Percentiles rank a stretch among this genome's conserved stretches.
Conservation (phyloP, 2,797 vertebrate genomes). For the Bryconaethiops microstoma region DNA sequence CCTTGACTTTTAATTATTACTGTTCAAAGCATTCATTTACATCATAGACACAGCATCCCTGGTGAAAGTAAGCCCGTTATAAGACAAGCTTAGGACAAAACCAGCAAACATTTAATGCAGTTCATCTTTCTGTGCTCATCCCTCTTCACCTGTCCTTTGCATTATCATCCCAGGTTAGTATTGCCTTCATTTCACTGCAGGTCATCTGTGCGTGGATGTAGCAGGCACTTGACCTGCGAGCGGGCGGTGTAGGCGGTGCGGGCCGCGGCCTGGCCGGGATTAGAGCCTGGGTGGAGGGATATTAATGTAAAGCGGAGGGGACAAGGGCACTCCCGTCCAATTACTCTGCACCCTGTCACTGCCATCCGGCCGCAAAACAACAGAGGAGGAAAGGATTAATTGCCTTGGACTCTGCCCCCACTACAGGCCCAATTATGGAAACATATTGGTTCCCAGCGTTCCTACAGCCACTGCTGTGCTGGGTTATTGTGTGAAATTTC, state of each 20-base stretch:
- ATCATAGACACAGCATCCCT: neutral
- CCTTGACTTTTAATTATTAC: neutral
- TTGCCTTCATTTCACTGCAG: slow-evolving; percentile 66
- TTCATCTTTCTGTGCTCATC: slow-evolving; percentile 22
- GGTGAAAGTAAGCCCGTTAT: neutral
- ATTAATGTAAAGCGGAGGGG: slow-evolving; percentile 97
- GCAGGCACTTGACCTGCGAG: slow-evolving; percentile 77
- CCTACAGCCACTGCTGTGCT: slow-evolving; percentile 95
- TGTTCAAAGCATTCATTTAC: neutral
- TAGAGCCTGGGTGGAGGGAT: slow-evolving; percentile 85
- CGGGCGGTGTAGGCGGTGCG: slow-evolving; percentile 65
- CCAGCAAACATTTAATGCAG: neutral
- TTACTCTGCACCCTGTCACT: slow-evolving; percentile 94
- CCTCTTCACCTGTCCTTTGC: slow-evolving; percentile 56
- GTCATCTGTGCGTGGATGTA: slow-evolving; percentile 71
- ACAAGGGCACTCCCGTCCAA: slow-evolving; percentile 95
- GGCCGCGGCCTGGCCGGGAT: slow-evolving; percentile 71
- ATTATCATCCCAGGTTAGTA: slow-evolving; percentile 60
- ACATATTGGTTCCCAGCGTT: slow-evolving; percentile 95
- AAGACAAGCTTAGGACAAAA: neutral
- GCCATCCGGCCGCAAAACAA: slow-evolving; percentile 92
- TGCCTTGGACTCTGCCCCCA: slow-evolving; percentile 98
- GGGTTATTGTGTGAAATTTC: slow-evolving; percentile 99
- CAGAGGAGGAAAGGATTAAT: slow-evolving; percentile 98
- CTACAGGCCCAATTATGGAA: slow-evolving; percentile 98